phyloP scores from a whole-genome alignment of 2,888 invertebrate genomes.

The Ennomos quercinarius region DNA sequence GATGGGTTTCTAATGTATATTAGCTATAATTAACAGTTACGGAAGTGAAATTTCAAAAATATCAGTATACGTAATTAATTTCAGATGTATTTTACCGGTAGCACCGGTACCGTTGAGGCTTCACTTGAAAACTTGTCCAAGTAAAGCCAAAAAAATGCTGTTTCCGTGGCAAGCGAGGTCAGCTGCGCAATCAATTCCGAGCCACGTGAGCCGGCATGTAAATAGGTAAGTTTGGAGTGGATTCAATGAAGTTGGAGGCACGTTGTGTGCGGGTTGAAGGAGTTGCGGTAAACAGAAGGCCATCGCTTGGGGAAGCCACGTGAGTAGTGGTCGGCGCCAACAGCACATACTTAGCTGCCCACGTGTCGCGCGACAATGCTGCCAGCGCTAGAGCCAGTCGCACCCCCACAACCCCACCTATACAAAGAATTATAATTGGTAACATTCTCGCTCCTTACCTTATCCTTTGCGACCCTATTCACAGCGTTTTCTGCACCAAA shows the following conservation, averaged over 20 bases:
- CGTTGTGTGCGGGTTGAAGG: slow-evolving; percentile 67
- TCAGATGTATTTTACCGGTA: slow-evolving; percentile 3
- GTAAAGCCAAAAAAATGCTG: slow-evolving; percentile 56
- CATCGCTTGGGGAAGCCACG: slow-evolving; percentile 50
- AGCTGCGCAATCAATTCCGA: slow-evolving; percentile 58
- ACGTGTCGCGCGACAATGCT: slow-evolving; percentile 20
- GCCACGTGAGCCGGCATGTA: slow-evolving; percentile 63
- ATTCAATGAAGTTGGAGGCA: slow-evolving; percentile 68
- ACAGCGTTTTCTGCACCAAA: slow-evolving; percentile 4
- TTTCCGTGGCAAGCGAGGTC: slow-evolving; percentile 50
- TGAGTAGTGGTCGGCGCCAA: slow-evolving; percentile 39
- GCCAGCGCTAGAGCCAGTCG: neutral
- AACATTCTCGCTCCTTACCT: slow-evolving; percentile 10
- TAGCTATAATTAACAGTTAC: neutral
- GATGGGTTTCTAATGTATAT: slow-evolving; percentile 18
- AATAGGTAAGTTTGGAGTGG: slow-evolving; percentile 63
- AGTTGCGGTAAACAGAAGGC: slow-evolving; percentile 68
- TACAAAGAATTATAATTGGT: slow-evolving; percentile 1
- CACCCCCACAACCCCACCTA: no score
- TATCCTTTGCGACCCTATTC: slow-evolving; percentile 11
- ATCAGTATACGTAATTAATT: neutral
- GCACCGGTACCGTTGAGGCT: slow-evolving; percentile 43
- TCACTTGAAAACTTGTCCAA: slow-evolving; percentile 45
- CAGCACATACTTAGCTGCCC: slow-evolving; percentile 48
- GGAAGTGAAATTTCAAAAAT: slow-evolving; percentile 2